phyloP scores from a whole-genome alignment of 2,113 vertebrate genomes.

The Rhadina sibilatrix region DNA sequence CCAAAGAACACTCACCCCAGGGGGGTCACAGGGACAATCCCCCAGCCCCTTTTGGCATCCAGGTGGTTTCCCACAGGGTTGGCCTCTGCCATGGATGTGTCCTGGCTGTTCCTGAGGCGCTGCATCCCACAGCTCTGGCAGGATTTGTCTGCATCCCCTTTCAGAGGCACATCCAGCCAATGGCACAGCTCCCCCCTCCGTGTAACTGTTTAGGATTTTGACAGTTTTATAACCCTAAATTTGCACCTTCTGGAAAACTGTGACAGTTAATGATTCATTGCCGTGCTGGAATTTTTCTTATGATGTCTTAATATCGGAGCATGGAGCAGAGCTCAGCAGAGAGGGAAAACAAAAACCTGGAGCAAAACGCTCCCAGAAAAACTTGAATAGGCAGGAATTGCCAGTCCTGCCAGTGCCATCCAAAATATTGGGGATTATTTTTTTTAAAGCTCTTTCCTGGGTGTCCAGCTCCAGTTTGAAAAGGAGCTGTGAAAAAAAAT shows the following conservation, averaged over 20 bases:
- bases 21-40: fast-evolving
- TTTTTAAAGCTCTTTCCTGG: background rate
- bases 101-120: background rate
- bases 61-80: fast-evolving
- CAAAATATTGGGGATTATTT: background rate
- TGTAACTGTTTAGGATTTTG: background rate
- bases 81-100: background rate
- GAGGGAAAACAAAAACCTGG: conserved; percentile 36
- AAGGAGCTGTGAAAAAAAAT: background rate
- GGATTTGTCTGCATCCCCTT: background rate
- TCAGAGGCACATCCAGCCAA: background rate
- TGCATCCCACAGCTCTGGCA: background rate
- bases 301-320: conserved; percentile 50
- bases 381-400: background rate
- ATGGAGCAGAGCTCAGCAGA: conserved; percentile 4
- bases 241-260: conserved; percentile 49
- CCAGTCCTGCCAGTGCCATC: background rate
- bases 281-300: conserved; percentile 34
- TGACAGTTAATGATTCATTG: conserved; percentile 46
- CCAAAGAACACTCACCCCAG: background rate
- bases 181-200: background rate
- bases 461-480: background rate
- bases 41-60: background rate
- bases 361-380: conserved; percentile 16
- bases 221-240: conserved; percentile 64